These are phyloP conservation scores for Australoheros facetus DNA, from an alignment of 2,797 vertebrate species.

Conservation along the genomic window DNA sequence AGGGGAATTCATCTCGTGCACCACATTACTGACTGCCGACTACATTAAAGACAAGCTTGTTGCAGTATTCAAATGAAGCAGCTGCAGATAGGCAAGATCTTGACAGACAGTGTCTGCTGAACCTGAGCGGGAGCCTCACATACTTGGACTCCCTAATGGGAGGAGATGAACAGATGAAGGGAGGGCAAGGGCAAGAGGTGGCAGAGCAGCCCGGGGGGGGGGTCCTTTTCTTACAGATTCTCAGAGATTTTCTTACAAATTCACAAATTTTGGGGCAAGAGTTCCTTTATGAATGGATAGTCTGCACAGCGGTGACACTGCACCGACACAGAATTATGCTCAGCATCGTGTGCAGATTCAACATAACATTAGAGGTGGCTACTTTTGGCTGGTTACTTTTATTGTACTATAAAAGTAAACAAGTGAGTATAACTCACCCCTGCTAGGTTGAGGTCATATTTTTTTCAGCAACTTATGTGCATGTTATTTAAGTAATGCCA, in stretches of 20 bases:
- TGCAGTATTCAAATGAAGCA: constrained; percentile 18
- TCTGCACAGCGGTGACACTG: neutral
- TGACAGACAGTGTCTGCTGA: constrained; percentile 8
- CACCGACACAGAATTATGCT: no score
- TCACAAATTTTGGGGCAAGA: neutral
- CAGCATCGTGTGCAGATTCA: neutral
- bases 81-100: constrained; percentile 8
- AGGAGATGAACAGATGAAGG: constrained; percentile 7
- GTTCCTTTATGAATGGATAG: neutral
- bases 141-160: constrained; percentile 30
- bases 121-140: constrained; percentile 18
- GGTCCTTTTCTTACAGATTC: no score
- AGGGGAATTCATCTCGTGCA: neutral
- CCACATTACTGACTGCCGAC: neutral
- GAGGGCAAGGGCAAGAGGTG: constrained; percentile 7
- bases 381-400: neutral
- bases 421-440: no score
- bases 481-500: neutral
- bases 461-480: neutral
- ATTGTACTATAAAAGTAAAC: no score
- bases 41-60: constrained; percentile 5
- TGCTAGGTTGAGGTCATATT: neutral
- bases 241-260: neutral
- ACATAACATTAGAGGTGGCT: neutral
- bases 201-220: neutral